Percentiles rank a stretch among this genome's conserved stretches.
Conservation (phyloP, 2,797 vertebrate species). For the Pipistrellus nathusii region DNA sequence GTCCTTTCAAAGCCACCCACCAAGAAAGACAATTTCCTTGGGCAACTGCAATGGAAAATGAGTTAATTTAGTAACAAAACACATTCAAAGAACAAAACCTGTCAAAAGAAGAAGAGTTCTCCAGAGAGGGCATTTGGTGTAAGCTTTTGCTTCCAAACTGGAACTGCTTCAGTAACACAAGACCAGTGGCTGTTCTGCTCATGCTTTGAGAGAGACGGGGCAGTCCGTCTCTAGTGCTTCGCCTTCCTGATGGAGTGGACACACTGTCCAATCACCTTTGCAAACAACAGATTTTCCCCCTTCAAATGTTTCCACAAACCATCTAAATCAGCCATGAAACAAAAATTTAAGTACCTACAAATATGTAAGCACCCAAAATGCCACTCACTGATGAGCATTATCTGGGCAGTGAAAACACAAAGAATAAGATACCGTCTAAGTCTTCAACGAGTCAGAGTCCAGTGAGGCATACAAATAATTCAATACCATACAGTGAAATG, state of each 20-base stretch:
- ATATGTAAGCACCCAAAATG: slow-evolving; percentile 48
- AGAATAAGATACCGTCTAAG: not conserved
- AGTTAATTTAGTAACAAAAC: slow-evolving; percentile 62
- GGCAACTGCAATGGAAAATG: slow-evolving; percentile 56
- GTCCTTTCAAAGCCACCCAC: slow-evolving; percentile 53
- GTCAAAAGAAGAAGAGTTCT: not conserved
- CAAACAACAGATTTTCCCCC: not conserved
- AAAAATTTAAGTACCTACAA: slow-evolving; percentile 59
- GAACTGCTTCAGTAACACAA: not conserved
- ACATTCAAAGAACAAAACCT: slow-evolving; percentile 41
- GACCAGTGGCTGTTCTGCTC: not conserved
- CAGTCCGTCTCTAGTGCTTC: too few relatives aligned
- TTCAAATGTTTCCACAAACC: slow-evolving; percentile 12
- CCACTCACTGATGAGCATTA: not conserved
- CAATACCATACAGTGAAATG: not conserved
- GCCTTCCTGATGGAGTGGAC: not conserved
- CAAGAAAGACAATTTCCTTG: slow-evolving; percentile 59
- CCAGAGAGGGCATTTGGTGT: not conserved
- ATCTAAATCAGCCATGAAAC: slow-evolving; percentile 52
- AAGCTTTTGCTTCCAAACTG: slow-evolving; percentile 43
- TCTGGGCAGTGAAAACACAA: not conserved
- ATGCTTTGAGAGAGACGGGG: not conserved
- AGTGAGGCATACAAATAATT: slow-evolving; percentile 33
- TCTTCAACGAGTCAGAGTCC: slow-evolving; percentile 36
- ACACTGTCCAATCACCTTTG: slow-evolving; percentile 4